Conservation (phyloP, 2,888 invertebrate genomes). For the Yponomeuta plumbellus region DNA sequence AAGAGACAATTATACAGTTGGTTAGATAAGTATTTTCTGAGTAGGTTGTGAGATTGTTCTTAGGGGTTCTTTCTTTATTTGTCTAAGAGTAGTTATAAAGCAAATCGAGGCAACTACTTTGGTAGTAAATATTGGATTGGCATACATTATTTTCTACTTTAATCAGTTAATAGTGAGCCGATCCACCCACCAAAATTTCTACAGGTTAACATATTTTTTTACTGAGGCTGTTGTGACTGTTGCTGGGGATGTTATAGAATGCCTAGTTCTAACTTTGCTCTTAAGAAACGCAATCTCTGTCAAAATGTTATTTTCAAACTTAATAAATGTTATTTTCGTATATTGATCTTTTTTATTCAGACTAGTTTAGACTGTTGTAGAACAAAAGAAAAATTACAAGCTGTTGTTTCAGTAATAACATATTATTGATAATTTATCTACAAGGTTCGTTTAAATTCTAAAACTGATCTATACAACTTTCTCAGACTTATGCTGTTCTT, state of each 20-base stretch:
- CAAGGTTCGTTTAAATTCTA: conserved; percentile 11
- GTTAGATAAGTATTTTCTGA: not conserved
- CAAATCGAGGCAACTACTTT: not conserved
- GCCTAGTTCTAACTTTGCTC: not conserved
- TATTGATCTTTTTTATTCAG: not conserved
- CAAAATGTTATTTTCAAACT: conserved; percentile 1
- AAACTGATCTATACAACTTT: not conserved
- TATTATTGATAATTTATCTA: conserved; percentile 6
- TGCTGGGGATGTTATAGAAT: not conserved
- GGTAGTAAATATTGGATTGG: not conserved
- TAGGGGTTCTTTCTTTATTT: not conserved
- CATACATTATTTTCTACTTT: conserved; percentile 15
- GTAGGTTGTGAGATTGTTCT: not conserved
- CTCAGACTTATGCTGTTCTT: conserved; percentile 76
- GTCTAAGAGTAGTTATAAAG: not conserved
- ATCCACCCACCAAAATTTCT: too few species aligned
- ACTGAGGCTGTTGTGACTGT: conserved; percentile 9
- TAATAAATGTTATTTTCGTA: conserved; percentile 15
- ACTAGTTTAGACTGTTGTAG: not conserved
- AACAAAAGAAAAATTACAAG: not conserved
- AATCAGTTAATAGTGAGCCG: too few species aligned
- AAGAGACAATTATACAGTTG: not conserved
- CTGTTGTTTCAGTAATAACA: not conserved
- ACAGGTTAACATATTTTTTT: conserved; percentile 3
- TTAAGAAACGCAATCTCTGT: not conserved